phyloP scores from a whole-genome alignment of 2,113 vertebrate genomes.

The Lontra canadensis region DNA sequence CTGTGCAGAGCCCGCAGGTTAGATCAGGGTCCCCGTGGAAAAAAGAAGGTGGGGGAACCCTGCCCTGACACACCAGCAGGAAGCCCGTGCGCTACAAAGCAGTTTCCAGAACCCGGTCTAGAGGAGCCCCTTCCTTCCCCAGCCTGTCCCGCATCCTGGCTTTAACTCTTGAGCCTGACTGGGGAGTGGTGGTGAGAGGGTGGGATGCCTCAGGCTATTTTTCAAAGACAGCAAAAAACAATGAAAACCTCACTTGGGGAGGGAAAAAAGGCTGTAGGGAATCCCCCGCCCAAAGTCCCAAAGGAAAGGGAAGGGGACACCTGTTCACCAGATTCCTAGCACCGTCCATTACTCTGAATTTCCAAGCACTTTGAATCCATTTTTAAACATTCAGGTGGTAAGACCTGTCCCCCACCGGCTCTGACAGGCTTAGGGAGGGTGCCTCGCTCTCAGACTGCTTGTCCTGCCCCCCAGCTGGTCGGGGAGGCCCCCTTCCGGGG shows the following conservation, averaged over 20 bases:
- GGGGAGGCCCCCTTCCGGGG: not conserved
- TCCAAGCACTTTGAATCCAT: conserved; percentile 67
- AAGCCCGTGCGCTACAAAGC: not conserved
- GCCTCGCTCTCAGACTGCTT: not conserved
- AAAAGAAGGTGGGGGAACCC: not conserved
- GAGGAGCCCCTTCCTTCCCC: not conserved
- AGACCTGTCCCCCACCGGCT: conserved; percentile 16
- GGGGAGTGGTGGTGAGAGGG: not conserved
- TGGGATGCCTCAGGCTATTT: not conserved
- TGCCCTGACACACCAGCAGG: not conserved
- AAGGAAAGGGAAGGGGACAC: not conserved
- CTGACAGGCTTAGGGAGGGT: not conserved
- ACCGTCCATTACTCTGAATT: not conserved
- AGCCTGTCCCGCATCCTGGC: not conserved
- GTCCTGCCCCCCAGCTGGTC: not conserved
- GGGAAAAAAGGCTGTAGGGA: not conserved
- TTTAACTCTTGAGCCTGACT: not conserved
- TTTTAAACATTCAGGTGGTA: conserved; percentile 45
- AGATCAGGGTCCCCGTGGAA: not conserved
- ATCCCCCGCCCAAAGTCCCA: not conserved
- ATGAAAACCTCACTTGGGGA: conserved; percentile 53
- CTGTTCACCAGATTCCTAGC: not conserved
- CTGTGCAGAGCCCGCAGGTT: not conserved
- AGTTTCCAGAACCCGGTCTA: not conserved
- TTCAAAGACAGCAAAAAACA: conserved; percentile 42